Conservation (phyloP, 2,797 vertebrate species). For the Coracias cyanogaster region DNA sequence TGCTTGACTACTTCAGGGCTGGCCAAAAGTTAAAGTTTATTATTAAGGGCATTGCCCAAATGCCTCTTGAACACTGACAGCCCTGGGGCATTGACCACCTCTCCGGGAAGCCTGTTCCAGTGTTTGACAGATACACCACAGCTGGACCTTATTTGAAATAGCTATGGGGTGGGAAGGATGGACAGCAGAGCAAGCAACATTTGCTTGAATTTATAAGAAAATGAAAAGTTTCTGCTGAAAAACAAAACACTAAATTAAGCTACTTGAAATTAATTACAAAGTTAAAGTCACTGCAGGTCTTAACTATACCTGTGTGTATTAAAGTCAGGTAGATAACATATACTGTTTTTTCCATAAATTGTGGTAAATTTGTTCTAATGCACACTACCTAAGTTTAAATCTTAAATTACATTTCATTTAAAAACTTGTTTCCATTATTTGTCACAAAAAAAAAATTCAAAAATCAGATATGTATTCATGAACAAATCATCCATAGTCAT, state of each 20-base stretch:
- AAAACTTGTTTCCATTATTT: background rate
- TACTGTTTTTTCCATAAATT: background rate
- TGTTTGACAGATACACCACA: background rate
- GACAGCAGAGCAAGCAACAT: background rate
- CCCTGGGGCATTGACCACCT: fast-evolving
- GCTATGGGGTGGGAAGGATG: background rate
- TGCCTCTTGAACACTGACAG: background rate
- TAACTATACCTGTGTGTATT: background rate
- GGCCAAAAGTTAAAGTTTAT: background rate
- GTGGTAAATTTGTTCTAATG: background rate
- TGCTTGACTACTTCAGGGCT: background rate
- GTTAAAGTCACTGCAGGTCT: background rate
- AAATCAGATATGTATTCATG: background rate
- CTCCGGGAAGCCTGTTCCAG: background rate
- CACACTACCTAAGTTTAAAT: background rate
- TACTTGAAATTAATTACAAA: background rate
- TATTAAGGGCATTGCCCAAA: background rate
- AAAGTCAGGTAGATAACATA: background rate
- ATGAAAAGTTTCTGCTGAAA: background rate
- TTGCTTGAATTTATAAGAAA: background rate
- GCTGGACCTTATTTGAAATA: background rate
- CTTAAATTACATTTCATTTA: background rate
- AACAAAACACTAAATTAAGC: background rate
- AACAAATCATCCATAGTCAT: background rate
- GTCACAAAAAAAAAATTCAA: background rate